Evolutionary conservation across 1,140 invertebrate species (phyloP), one percentile per base, ranked within the genome.

Genomic region (Caerostris extrusa): DNA sequence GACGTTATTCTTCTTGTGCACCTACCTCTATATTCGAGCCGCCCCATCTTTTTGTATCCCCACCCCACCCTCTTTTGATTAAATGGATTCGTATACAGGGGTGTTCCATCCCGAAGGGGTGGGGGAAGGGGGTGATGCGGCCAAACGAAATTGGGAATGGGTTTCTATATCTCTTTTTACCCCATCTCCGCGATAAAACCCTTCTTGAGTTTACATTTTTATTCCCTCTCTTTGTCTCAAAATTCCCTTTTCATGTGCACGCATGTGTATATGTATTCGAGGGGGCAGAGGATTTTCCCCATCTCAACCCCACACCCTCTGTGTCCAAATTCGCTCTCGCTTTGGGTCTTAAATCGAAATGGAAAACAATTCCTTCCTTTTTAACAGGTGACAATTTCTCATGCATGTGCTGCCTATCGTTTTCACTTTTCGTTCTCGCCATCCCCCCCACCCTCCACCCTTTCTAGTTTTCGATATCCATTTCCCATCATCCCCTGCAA

Each of bases 301-400:
- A 34, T 34, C 19, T n/a, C n/a, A 55, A 7, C 55, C 6, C 5
- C 57, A 8, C 57, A 50, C 17, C 10, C n/a, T 34, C 12, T 53
- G 61, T 77, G 19, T 87, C 57, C 85, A 34, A 57, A 53, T 61
- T 50, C 60, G 53, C 85, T 87, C 53, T 64, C 56, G 60, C 57
- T 60, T 60, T 3, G 57, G 17, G 60, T 64, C 85, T 87, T 87
- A 87, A 87, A 87, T 87, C 85, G 85, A 87, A 87, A 87, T 87
- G 58, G 85, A 87, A 87, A 87, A 61, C 85, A 87, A 67, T 87
- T 87, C 57, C 56, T 53, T 57, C 60, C 85, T 87, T 87, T 83
- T 87, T 87, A 87, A 87, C 85, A 87, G 85, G 85, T 87, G 85
- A 87, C 85, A 67, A 61, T 87, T 87, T 87, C 85, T 55, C 85